Percentiles rank a stretch among this genome's conserved stretches.
Evolutionary conservation across 2,113 vertebrate species (phyloP).

Genomic region (Carassius gibelio): DNA sequence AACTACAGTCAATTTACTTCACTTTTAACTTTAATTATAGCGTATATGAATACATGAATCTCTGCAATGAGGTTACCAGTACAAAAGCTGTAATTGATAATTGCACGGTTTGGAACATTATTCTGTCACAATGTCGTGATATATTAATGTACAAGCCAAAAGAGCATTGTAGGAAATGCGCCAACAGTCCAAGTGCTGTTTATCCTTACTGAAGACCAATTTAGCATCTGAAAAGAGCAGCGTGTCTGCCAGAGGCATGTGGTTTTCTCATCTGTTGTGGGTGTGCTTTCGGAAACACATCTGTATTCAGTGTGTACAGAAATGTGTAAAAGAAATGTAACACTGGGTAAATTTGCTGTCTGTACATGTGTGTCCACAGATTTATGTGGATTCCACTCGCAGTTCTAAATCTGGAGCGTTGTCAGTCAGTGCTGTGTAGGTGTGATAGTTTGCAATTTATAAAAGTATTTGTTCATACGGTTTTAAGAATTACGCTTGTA

Average conservation of each 20-base stretch:
- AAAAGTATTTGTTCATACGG: neutral
- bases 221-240: constrained; percentile 17
- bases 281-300: constrained; percentile 23
- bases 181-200: constrained; percentile 14
- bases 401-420: neutral
- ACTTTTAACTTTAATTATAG: neutral
- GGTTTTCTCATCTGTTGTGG: constrained; percentile 29
- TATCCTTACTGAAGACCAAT: constrained; percentile 16
- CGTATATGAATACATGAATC: too few species aligned
- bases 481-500: too few species aligned
- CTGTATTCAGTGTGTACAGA: constrained; percentile 1
- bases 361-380: neutral
- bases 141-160: neutral
- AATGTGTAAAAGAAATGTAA: neutral
- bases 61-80: neutral
- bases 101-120: neutral
- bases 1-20: neutral
- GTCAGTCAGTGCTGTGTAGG: constrained; percentile 9
- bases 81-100: too few species aligned
- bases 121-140: neutral
- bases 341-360: neutral
- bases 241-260: constrained; percentile 3
- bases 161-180: neutral
- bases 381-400: neutral
- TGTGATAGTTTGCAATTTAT: too few species aligned